Evolutionary conservation across 1,140 invertebrate genomes (phyloP), one percentile per base, ranked within the genome.

Genomic region (Euwallacea similis): DNA sequence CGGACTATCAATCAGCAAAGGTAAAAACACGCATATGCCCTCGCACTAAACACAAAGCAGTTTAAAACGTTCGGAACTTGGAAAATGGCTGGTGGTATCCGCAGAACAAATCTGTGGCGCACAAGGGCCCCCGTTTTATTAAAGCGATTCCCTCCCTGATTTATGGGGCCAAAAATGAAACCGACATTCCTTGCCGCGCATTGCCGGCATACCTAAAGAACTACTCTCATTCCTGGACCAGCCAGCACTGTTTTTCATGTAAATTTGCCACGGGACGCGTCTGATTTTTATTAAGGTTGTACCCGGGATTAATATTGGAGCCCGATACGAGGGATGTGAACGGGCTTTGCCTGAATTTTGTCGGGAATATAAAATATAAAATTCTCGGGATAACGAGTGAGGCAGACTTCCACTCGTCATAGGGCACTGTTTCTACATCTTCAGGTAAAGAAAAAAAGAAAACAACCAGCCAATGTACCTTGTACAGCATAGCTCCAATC

Each of bases 151-250:
- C 68, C 73, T 66, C 16, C 16, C 66, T 77, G 76, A 77, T 77
- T 77, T 77, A 77, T 77, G 73, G 59, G 74, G 53, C 72, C 65
- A 76, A 77, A 77, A 77, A 77, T 77, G 76, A 77, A 77, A 76
- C 60, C 71, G 74, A 70, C 74, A 77, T 75, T 75, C 76, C 75
- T 72, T 72, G 58, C 66, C 69, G 69, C 69, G 73, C 73, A 74
- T 74, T 74, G 69, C 73, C 62, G 65, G 70, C 73, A 74, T 74
- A 74, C 73, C 73, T 74, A 74, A 74, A 74, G 73, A 74, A 74
- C 68, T 74, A 60, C 53, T 21, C 66, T 72, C 70, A 63, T 64
- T 33, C 50, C 44, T 61, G 43, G 47, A 58, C 58, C 59, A 65
- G 60, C 69, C 66, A 65, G 60, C 69, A 71, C 69, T 71, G 69